Base-by-base conservation (phyloP, 2,113 vertebrate genomes). In the Boleophthalmus pectinirostris region DNA sequence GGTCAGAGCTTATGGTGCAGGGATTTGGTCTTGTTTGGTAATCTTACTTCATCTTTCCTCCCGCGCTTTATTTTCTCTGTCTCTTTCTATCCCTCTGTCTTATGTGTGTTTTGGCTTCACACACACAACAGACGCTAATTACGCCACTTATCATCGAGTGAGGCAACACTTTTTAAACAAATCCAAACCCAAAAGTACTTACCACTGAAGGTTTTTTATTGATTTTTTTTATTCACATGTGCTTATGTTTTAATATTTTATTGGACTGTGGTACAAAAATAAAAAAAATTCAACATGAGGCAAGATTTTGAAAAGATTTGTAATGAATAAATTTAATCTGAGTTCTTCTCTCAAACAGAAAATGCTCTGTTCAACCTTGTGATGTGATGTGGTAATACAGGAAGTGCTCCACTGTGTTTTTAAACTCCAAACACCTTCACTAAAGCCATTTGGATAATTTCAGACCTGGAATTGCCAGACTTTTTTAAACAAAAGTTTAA, bases 11-110 rank as follows among this genome's bases (percentile, higher is more conserved):
- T 82, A 63, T 70, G 65, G 68, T 69, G 75, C 18, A 2, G 72
- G 73, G 87, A 85, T 90, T 90, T 89, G 81, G 84, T 82, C 83
- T 88, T 87, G 85, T 90, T 86, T 83, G 85, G 86, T 88, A 84
- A 88, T 90, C 83, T 89, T 71, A 72, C 75, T 79, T 87, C 82
- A 86, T 84, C 82, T 87, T 60, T 84, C 60, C 69, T 78, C 80
- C 78, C 75, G 81, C 77, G 49, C 68, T 77, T 77, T 80, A 68
- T 74, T 67, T 65, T 76, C 69, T 79, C 38, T 69, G 61, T 68
- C 77, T 72, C 73, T 74, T 46, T 74, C n/a, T 47, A 43, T 51
- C 53, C 54, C 20, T 74, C 68, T 63, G 38, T 71, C 43, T 54
- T 23, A 66, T 58, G 57, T 61, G 18, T 14, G 53, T 58, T 68